Evolutionary conservation across 2,888 invertebrate species (phyloP), one percentile per base, ranked within the genome.

Genomic region (Apantesis nais): DNA sequence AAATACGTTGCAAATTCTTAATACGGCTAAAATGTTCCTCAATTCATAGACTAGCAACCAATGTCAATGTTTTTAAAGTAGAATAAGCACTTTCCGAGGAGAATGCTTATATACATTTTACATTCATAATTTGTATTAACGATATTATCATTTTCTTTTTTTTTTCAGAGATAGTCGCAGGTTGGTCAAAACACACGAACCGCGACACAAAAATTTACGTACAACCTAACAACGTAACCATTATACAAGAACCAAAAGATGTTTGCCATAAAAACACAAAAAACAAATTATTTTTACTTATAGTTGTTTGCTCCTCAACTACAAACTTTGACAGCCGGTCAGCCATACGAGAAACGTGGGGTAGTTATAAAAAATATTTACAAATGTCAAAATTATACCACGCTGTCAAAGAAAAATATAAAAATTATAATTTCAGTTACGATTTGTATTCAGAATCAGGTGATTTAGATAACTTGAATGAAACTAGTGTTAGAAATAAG

Each of bases 271-370:
- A 74, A 69, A 71, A 80, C 31, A 82, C 82, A 34, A 89, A 86
- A 67, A 88, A 90, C 67, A 90, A 91, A 84, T 85, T 96, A 1
- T 96, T 97, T 83, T 89, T 98, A 34, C 91, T 98, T 11, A 96
- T 98, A 74, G 96, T 98, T 34, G 97, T 98, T 0, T 97, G 97
- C 84, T 97, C 98, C 0, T 96, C 97, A 0, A 96, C 97, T 0
- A 88, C 90, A 0, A 97, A 98, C 89, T 96, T 96, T 78, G 96
- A 96, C 48, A 95, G 96, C 60, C 94, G 98, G 63, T 81, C 88
- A 60, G 97, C 97, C 0, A 97, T 97, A 66, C 90, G 98, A 74
- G 95, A 97, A 73, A 97, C 97, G 0, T 98, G 97, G 97, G 97
- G 96, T 0, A 95, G 93, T 70, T 90, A 93, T 62, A 88, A 84